Evolutionary conservation across 1,140 invertebrate species (phyloP), one percentile per base, ranked within the genome.

Genomic region (Sinella curviseta): DNA sequence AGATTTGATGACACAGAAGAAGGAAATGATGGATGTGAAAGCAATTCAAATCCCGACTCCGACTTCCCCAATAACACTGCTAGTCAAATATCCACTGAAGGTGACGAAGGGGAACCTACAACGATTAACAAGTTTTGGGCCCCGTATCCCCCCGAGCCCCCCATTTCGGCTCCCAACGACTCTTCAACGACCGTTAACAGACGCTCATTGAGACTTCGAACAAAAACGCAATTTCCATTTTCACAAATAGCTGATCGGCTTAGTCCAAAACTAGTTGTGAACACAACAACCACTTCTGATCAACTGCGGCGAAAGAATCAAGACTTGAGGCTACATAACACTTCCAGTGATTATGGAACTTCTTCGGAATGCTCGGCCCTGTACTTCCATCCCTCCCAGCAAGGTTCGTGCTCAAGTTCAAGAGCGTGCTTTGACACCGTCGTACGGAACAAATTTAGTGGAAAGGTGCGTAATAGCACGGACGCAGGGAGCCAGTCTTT

Each of bases 271-370:
- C 20, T 48, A 12, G 39, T 48, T 20, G 20, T 48, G 39, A 20
- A 48, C 8, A 48, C 39, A 20, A 48, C n/a, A n/a, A n/a, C n/a
- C n/a, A n/a, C n/a, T n/a, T n/a, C n/a, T n/a, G n/a, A n/a, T n/a
- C n/a, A n/a, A n/a, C n/a, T n/a, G n/a, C n/a, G n/a, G n/a, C n/a
- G n/a, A n/a, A n/a, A n/a, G n/a, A n/a, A n/a, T n/a, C 39, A 20
- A 20, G 39, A 48, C 20, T 48, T 48, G 39, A 8, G 39, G 20
- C 39, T 20, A 48, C 3, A 26, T 26, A 74, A 26, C 28, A 24
- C 24, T 65, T 30, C 12, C 35, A 76, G 74, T 54, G 74, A 76
- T 26, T 76, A 36, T 76, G 74, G 74, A 76, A 76, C 36, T 3
- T 12, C 74, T 20, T 76, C 74, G 17, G 74, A 76, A 24, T 1